These are phyloP conservation scores for Nannobrachium achirus DNA, from an alignment of 2,113 vertebrate species.

Conservation along the genomic window DNA sequence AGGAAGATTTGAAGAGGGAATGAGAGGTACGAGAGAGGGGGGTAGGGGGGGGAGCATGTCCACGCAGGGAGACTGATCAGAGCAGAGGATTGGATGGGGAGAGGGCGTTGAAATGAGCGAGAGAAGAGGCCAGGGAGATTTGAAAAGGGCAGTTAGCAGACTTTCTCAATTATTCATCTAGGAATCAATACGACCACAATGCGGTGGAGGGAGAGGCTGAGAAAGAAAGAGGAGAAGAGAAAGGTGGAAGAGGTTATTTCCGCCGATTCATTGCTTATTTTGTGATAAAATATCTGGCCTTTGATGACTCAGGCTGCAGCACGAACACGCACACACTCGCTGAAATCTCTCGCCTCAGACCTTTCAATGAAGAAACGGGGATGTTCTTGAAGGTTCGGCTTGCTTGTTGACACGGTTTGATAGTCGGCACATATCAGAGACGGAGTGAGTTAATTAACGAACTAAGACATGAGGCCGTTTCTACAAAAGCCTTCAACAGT, in stretches of 20 bases:
- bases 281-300: constrained; percentile 27
- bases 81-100: constrained; percentile 20
- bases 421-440: no score
- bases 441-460: no score
- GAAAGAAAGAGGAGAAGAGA: constrained; percentile 16
- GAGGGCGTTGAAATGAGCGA: constrained; percentile 32
- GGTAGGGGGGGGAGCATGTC: constrained; percentile 16
- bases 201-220: constrained; percentile 13
- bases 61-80: no score
- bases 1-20: not conserved
- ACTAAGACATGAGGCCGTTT: no score
- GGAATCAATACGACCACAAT: constrained; percentile 61
- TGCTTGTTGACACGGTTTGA: no score
- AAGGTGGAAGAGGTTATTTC: constrained; percentile 26
- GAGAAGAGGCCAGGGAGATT: constrained; percentile 42
- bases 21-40: constrained; percentile 25
- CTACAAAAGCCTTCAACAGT: no score
- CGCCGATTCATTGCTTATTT: constrained; percentile 35
- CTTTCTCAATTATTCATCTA: constrained; percentile 71
- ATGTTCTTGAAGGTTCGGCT: no score
- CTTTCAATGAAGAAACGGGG: no score
- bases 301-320: constrained; percentile 10
- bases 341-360: no score
- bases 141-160: constrained; percentile 62
- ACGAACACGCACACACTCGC: no score